These are phyloP conservation scores for Sebastes minor DNA, from an alignment of 2,797 vertebrate species.

Conservation along the genomic window DNA sequence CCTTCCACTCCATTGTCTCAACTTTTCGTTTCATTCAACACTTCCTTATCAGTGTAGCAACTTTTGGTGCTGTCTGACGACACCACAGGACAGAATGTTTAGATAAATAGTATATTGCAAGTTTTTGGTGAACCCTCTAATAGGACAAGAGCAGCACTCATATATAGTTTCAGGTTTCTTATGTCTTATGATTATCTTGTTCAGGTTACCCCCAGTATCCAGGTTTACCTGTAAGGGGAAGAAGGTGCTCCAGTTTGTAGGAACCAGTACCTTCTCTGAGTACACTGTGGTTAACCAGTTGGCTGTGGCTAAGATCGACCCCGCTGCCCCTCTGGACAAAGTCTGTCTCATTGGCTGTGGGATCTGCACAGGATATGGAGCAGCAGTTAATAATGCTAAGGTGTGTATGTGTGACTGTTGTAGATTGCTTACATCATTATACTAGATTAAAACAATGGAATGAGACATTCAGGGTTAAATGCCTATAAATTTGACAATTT, in stretches of 20 bases:
- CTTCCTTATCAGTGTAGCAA: background rate
- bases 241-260: slow-evolving; percentile 89
- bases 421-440: no score
- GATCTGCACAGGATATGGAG: slow-evolving; percentile 93
- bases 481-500: background rate
- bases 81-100: background rate
- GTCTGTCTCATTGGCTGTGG: slow-evolving; percentile 95
- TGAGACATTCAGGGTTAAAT: background rate
- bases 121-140: background rate
- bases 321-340: slow-evolving; percentile 91
- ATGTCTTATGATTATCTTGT: background rate
- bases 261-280: slow-evolving; percentile 94
- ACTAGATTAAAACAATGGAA: no score
- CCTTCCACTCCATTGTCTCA: background rate
- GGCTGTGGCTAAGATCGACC: slow-evolving; percentile 89
- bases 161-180: background rate
- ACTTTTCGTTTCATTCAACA: background rate
- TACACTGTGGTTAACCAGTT: slow-evolving; percentile 92
- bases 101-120: background rate
- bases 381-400: slow-evolving; percentile 92
- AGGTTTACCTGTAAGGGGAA: slow-evolving; percentile 91
- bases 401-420: slow-evolving; percentile 47
- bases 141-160: background rate
- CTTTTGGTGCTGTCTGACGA: background rate
- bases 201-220: slow-evolving; percentile 58